Percentiles rank a stretch among this genome's conserved stretches.
phyloP scores from a whole-genome alignment of 2,113 vertebrate genomes.

The Bostrychus sinensis region DNA sequence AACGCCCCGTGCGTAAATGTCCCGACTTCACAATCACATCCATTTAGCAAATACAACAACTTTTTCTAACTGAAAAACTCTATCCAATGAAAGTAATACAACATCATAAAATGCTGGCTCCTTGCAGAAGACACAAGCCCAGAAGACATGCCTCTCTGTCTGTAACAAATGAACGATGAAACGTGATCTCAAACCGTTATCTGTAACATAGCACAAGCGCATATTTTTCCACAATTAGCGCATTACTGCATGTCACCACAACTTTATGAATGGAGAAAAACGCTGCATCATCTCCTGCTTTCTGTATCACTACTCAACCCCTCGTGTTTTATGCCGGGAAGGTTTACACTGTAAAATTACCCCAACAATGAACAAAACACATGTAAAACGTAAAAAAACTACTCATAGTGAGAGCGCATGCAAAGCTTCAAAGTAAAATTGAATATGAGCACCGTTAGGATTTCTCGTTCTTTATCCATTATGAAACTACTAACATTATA shows the following conservation, averaged over 20 bases:
- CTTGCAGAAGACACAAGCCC: neutral
- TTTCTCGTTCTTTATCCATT: neutral
- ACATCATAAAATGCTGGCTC: neutral
- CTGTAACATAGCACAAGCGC: slow-evolving; percentile 11
- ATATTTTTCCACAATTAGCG: neutral
- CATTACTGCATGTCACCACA: slow-evolving; percentile 29
- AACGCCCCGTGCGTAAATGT: too few relatives aligned
- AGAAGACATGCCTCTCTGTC: neutral
- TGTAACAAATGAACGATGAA: neutral
- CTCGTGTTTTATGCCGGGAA: slow-evolving; percentile 4
- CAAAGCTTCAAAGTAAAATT: neutral
- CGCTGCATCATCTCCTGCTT: slow-evolving; percentile 35
- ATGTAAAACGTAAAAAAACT: neutral
- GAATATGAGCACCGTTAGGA: neutral
- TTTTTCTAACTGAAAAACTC: too few relatives aligned
- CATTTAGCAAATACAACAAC: too few relatives aligned
- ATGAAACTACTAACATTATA: neutral
- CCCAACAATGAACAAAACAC: neutral
- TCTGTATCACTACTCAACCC: slow-evolving; percentile 17
- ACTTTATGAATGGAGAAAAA: slow-evolving; percentile 72
- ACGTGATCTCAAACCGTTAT: neutral
- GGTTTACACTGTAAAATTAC: slow-evolving; percentile 3
- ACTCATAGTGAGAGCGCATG: too few relatives aligned
- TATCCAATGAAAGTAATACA: neutral
- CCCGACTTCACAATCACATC: too few relatives aligned